Evolutionary conservation across 2,888 invertebrate species (phyloP).

Genomic region (Syritta pipiens): DNA sequence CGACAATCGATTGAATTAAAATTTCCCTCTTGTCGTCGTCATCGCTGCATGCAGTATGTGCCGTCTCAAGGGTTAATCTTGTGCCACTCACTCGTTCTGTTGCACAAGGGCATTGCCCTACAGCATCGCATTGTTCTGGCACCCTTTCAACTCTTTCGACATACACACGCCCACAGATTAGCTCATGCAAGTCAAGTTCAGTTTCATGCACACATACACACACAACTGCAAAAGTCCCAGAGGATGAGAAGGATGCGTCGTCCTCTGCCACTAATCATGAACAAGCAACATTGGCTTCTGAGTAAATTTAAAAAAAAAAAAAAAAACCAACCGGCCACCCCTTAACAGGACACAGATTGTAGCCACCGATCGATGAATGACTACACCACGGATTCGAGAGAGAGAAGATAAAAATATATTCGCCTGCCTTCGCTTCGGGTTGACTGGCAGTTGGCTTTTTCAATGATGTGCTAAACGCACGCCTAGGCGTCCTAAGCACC

Average conservation of each 20-base stretch:
- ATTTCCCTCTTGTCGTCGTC: slow-evolving; percentile 54
- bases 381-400: too few relatives aligned
- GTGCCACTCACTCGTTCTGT: neutral
- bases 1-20: slow-evolving; percentile 57
- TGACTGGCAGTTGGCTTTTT: slow-evolving; percentile 26
- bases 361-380: too few relatives aligned
- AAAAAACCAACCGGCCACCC: neutral
- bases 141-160: neutral
- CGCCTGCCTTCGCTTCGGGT: slow-evolving; percentile 6
- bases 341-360: neutral
- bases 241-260: neutral
- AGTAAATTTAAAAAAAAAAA: slow-evolving; percentile 58
- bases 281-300: slow-evolving; percentile 16
- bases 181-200: slow-evolving; percentile 34
- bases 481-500: too few relatives aligned
- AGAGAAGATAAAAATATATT: too few relatives aligned
- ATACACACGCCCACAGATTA: slow-evolving; percentile 7
- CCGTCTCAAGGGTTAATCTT: slow-evolving; percentile 54
- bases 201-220: neutral
- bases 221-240: neutral
- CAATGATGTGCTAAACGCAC: slow-evolving; percentile 16
- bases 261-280: neutral
- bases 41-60: slow-evolving; percentile 13
- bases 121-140: neutral
- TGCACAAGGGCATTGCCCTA: neutral